Evolutionary conservation across 2,113 vertebrate species (phyloP).

Genomic region (Nesogale talazaci): DNA sequence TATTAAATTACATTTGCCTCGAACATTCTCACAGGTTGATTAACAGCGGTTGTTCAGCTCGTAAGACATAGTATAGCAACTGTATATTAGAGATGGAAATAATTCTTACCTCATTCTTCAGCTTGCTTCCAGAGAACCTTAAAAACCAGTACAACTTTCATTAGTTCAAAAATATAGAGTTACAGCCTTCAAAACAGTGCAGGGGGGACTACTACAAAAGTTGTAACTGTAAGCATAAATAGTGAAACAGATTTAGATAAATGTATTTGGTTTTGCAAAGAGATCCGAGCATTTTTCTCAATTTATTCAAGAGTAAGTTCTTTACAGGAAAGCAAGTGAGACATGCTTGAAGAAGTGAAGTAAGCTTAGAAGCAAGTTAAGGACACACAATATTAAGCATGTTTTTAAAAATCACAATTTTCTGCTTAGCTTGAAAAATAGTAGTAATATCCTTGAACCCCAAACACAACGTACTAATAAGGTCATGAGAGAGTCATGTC

Average conservation of each 20-base stretch:
- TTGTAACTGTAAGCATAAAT: conserved; percentile 15
- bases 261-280: neutral
- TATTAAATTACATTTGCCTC: conserved; percentile 47
- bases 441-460: neutral
- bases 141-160: conserved; percentile 78
- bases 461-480: neutral
- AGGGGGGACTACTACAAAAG: conserved; percentile 4
- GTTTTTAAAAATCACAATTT: neutral
- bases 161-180: conserved; percentile 66
- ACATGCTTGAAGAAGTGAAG: neutral
- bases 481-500: neutral
- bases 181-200: conserved; percentile 42
- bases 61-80: neutral
- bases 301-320: neutral
- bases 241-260: conserved; percentile 14
- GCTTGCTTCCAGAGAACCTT: conserved; percentile 98
- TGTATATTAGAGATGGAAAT: conserved; percentile 46
- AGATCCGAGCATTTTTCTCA: neutral
- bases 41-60: neutral
- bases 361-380: conserved; percentile 14
- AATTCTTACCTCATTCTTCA: conserved; percentile 96
- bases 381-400: neutral
- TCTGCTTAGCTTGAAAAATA: neutral
- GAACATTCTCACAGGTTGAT: neutral
- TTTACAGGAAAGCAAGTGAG: conserved; percentile 21